A percentile compares a stretch with the other conserved stretches of the same genome.
phyloP scores from a whole-genome alignment of 2,888 invertebrate genomes.

The Dicycla oo region DNA sequence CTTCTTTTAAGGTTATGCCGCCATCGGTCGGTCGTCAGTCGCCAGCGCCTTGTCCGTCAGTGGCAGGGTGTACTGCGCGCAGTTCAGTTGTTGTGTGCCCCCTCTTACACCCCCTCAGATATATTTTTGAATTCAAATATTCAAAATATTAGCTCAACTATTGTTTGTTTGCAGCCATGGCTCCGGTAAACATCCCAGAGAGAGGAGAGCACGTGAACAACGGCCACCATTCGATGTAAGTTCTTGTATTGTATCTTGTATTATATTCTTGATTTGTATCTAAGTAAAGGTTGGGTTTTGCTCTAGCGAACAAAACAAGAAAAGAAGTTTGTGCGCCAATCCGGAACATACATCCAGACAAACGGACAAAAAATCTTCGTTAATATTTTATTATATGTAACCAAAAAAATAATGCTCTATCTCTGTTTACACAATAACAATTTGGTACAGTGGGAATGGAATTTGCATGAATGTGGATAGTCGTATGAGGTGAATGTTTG shows the following conservation, averaged over 20 bases:
- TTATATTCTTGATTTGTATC: no score
- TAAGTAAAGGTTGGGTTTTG: neutral
- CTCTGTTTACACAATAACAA: neutral
- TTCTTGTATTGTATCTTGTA: no score
- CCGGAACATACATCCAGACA: no score
- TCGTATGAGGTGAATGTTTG: neutral
- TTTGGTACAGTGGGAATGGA: neutral
- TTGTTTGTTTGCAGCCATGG: constrained; percentile 38
- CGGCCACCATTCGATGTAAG: constrained; percentile 59
- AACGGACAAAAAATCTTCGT: no score
- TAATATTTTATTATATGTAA: no score
- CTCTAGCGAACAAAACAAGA: neutral
- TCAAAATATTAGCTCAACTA: neutral
- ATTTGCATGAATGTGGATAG: neutral
- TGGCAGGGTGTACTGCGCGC: neutral
- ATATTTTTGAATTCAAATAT: neutral
- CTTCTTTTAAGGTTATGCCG: neutral
- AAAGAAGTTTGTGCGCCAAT: no score
- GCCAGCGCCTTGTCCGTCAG: neutral
- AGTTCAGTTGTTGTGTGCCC: neutral
- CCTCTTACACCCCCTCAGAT: no score
- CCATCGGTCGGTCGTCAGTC: neutral
- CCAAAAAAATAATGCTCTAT: neutral
- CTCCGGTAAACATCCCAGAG: constrained; percentile 37
- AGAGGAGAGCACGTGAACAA: constrained; percentile 46